Evolutionary conservation across 1,140 invertebrate species (phyloP), one percentile per base, ranked within the genome.

Genomic region (Drosophila persimilis): DNA sequence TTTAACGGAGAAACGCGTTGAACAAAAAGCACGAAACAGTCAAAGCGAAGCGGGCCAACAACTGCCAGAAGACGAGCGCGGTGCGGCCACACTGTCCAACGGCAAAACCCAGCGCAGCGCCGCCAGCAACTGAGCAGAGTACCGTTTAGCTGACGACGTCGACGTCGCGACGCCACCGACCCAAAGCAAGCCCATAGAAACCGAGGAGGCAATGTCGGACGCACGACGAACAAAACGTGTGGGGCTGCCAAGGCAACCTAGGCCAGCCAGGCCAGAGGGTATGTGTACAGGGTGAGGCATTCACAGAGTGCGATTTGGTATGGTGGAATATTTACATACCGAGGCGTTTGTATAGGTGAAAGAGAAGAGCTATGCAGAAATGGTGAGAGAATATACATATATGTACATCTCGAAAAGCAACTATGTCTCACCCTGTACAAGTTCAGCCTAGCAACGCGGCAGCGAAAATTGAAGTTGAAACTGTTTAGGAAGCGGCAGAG

Each of bases 181-280:
- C 31, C 31, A 35, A 35, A 35, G 24, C 24, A 26, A 35, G 31
- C 31, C 35, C 35, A 39, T 39, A 39, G 35, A 39, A 39, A 39
- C 35, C 73, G 54, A 24, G 54, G 41, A 54, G 45, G 47, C 63
- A 58, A 62, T 65, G 74, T 52, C 61, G 75, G 26, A 71, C 55
- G 59, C 57, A 53, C 41, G 52, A 55, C 46, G 69, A 75, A 60
- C 60, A 67, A 78, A 39, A 39, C 35, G 35, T 39, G 11, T 39
- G 35, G 72, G 63, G 72, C 71, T 66, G 71, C 71, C 69, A 72
- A 61, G 71, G 71, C 69, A 74, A 73, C 70, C 69, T 54, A 39
- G 62, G 31, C 35, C 62, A 58, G 69, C 62, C 55, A 61, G 72
- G 67, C 67, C 35, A 39, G 13, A 39, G 35, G 35, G 35, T 39